Conservation (phyloP, 1,140 invertebrate genomes). For the Neuroterus valhalla region DNA sequence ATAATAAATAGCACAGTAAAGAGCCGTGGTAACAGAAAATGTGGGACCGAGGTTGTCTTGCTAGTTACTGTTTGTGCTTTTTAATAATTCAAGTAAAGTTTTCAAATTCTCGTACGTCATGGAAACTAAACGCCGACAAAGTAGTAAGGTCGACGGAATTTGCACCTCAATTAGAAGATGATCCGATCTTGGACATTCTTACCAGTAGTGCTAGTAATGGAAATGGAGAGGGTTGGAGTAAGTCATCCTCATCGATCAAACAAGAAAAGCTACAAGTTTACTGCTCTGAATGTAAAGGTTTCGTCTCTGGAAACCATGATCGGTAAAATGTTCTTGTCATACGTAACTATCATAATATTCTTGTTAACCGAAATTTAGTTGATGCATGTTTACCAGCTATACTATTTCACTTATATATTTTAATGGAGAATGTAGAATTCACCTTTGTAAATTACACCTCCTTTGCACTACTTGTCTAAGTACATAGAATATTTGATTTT, state of each 20-base stretch:
- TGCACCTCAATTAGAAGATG: conserved; percentile 57
- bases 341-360: not conserved
- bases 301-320: conserved; percentile 59
- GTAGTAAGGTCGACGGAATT: conserved; percentile 67
- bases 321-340: conserved; percentile 55
- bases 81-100: conserved; percentile 67
- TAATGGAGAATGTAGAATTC: conserved; percentile 3
- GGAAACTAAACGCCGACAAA: conserved; percentile 68
- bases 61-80: conserved; percentile 65
- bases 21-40: conserved; percentile 36
- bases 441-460: conserved; percentile 14
- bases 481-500: conserved; percentile 41
- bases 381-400: not conserved
- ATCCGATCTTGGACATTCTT: conserved; percentile 69
- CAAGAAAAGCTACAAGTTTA: conserved; percentile 65
- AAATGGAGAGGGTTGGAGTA: conserved; percentile 69
- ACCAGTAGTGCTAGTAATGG: conserved; percentile 56
- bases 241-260: conserved; percentile 58
- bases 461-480: conserved; percentile 31
- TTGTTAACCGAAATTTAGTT: not conserved
- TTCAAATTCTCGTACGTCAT: conserved; percentile 70
- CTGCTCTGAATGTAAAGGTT: conserved; percentile 67
- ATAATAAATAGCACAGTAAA: too few relatives aligned
- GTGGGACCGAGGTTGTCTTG: conserved; percentile 57
- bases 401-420: conserved; percentile 8